phyloP scores from a whole-genome alignment of 2,797 vertebrate species.

The Poecilia velifera region DNA sequence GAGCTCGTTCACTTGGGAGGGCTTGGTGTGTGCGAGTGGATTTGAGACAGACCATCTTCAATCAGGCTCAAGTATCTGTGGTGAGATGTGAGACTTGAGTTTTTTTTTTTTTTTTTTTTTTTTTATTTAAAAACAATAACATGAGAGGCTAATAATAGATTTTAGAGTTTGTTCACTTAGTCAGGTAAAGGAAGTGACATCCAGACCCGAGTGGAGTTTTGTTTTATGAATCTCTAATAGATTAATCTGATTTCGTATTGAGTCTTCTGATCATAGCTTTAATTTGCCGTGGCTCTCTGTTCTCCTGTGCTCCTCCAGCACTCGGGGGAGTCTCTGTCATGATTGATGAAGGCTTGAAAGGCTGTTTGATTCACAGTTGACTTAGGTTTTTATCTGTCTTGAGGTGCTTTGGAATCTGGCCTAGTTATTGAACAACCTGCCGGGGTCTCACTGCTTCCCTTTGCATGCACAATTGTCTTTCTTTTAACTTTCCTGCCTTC shows the following conservation, averaged over 20 bases:
- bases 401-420: constrained; percentile 74
- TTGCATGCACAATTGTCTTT: constrained; percentile 67
- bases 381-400: constrained; percentile 70
- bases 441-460: constrained; percentile 50
- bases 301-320: constrained; percentile 53
- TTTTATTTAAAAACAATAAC: constrained; percentile 37
- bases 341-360: constrained; percentile 78
- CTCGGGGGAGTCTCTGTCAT: constrained; percentile 60
- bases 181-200: constrained; percentile 37
- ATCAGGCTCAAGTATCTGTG: constrained; percentile 49
- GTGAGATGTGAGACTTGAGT: constrained; percentile 56
- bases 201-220: constrained; percentile 45
- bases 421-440: constrained; percentile 74
- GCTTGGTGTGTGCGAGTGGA: constrained; percentile 20
- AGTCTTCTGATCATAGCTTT: constrained; percentile 59
- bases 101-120: constrained; percentile 44
- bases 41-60: constrained; percentile 48
- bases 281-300: constrained; percentile 32
- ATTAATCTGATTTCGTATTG: constrained; percentile 48
- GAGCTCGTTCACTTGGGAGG: constrained; percentile 61
- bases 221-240: constrained; percentile 36
- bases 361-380: constrained; percentile 74
- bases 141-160: constrained; percentile 53
- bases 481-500: constrained; percentile 63
- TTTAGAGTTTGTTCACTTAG: constrained; percentile 45